Evolutionary conservation across 92 coral and sea anemone species (phyloP).

Genomic region (Bergia sp.): DNA sequence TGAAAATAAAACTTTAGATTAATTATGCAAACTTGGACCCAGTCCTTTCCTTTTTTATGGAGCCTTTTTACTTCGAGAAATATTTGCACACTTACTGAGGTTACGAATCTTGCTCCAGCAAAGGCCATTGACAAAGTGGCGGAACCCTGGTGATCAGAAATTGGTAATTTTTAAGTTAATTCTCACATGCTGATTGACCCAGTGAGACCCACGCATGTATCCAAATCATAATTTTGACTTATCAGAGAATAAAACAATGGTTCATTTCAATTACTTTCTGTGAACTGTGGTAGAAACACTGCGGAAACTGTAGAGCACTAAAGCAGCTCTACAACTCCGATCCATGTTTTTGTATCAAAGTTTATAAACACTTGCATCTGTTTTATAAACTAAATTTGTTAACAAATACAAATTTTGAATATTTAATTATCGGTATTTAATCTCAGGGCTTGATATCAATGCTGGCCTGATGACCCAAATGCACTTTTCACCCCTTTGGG

Average conservation of each 20-base stretch:
- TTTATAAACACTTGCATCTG: neutral
- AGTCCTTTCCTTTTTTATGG: neutral
- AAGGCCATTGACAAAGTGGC: constrained; percentile 98
- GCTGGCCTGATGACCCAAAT: too few relatives aligned
- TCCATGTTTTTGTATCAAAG: too few relatives aligned
- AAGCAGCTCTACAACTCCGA: neutral
- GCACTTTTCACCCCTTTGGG: too few relatives aligned
- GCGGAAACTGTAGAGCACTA: neutral
- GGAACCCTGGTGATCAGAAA: constrained; percentile 74
- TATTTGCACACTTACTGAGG: constrained; percentile 70
- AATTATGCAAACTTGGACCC: too few relatives aligned
- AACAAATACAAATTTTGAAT: too few relatives aligned
- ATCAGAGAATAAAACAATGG: too few relatives aligned
- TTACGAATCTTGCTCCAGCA: constrained; percentile 90
- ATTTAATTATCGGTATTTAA: too few relatives aligned
- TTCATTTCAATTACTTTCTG: neutral
- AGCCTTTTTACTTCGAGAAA: neutral
- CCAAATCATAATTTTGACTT: too few relatives aligned
- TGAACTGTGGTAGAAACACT: neutral
- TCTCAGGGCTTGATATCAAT: too few relatives aligned
- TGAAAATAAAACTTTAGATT: too few relatives aligned
- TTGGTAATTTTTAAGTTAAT: neutral
- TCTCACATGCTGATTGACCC: neutral
- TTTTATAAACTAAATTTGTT: too few relatives aligned
- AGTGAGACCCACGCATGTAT: too few relatives aligned